Base-by-base conservation (phyloP, 2,888 invertebrate species). In the Drepanosiphum platanoidis region DNA sequence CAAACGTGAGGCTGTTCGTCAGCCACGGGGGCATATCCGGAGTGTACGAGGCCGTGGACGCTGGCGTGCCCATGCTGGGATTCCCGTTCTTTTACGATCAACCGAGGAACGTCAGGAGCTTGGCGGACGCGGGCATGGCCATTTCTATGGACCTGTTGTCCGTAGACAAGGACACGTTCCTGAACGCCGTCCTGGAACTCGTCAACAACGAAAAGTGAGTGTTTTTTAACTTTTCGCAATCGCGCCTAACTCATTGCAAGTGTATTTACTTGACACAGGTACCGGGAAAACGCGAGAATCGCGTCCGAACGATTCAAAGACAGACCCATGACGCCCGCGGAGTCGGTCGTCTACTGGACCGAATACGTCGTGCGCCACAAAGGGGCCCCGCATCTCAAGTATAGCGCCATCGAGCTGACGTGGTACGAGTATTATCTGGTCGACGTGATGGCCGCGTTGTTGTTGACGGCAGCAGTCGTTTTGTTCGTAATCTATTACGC, bases 1-100 rank as follows among this genome's bases (percentile, higher is more conserved):
- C 42, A 9, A 72, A 72, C 0, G 42, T 72, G 7, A 72, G 46
- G 27, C 46, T 72, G 27, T 72, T 72, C 42, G 27, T 72, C 39
- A 46, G 46, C 46, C 79, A 79, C 22, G 79, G 68, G 0, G 68
- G 68, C 1, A 68, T 79, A 46, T 79, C 79, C 0, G 79, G 79
- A 22, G 32, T 79, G 32, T 66, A 79, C 32, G 79, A 79, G 34
- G 32, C 79, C 15, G 79, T 66, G 5, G 72, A 42, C 36, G 72
- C 72, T 0, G 42, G 72, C 22, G 72, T 72, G n/a, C 68, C 79
- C 11, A 32, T 79, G 15, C 5, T 79, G 0, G 79, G 79, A 42
- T 68, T 79, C 30, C 32, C 79, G 8, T 30, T 68, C 8, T 32
- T 34, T 8, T 68, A 61, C 4, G 34, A 79, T n/a, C 79, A 79